Evolutionary conservation across 2,888 invertebrate species (phyloP).

Genomic region (Phorcus lineatus): DNA sequence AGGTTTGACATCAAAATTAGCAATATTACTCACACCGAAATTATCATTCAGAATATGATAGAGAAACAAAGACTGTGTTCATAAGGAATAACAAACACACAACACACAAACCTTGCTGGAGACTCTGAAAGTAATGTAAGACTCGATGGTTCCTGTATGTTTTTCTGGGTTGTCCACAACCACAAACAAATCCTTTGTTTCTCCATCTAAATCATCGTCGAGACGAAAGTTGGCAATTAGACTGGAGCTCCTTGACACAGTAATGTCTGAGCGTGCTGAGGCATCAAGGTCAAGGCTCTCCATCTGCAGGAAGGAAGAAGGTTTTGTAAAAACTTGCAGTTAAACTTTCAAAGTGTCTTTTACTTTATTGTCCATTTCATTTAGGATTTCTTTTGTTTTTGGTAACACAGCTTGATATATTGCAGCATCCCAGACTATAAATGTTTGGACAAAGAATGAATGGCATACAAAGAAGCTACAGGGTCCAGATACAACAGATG

Average conservation of each 20-base stretch:
- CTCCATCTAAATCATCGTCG: slow-evolving; percentile 69
- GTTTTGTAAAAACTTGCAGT: background rate
- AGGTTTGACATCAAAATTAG: background rate
- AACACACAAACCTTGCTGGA: slow-evolving; percentile 79
- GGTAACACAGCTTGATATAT: no score
- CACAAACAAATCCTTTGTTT: slow-evolving; percentile 79
- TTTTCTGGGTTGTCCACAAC: slow-evolving; percentile 85
- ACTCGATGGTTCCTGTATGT: slow-evolving; percentile 83
- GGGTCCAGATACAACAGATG: no score
- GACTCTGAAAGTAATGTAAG: slow-evolving; percentile 83
- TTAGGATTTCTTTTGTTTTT: no score
- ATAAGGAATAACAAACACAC: no score
- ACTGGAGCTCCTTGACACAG: slow-evolving; percentile 69
- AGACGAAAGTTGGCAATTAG: slow-evolving; percentile 67
- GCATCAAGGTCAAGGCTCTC: slow-evolving; percentile 70
- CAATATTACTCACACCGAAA: no score
- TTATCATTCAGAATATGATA: no score
- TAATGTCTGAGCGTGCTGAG: slow-evolving; percentile 64
- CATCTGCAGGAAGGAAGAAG: slow-evolving; percentile 51
- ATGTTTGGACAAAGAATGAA: no score
- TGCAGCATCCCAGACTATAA: no score
- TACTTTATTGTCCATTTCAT: no score
- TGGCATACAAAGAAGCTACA: no score
- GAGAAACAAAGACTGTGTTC: no score
- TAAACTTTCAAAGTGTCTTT: no score